Base-by-base conservation (phyloP, 2,888 invertebrate genomes). In the Leptinotarsa peninsularis region DNA sequence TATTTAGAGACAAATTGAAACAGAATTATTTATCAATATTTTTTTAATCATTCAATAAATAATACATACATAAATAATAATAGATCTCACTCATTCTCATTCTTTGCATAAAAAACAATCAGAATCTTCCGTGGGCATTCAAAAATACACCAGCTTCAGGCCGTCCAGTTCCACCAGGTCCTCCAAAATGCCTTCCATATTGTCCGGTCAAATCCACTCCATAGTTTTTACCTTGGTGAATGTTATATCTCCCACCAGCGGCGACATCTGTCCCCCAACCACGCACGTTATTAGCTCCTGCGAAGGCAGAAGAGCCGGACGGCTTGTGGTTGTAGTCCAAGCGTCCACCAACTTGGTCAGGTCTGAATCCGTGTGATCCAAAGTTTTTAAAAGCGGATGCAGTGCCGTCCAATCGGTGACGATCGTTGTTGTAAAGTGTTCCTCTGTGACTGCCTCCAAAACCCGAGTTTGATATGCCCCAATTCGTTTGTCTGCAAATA, bases 111-210 rank as follows among this genome's bases (percentile, higher is more conserved):
- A 17, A 58, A 58, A 21, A 58, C 58, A 21, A 13, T 71, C 60
- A 78, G 67, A 77, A 77, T 67, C 27, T 72, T 54, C 76, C 79
- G 21, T 73, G 49, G 4, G 73, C 78, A 18, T 73, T 71, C 54
- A 78, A 23, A n/a, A 72, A 72, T 33, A 78, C 80, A 17, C 79
- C 81, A 52, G 75, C 75, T 54, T 82, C 71, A 2, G 84, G 82
- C n/a, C 72, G 76, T 27, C 83, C 78, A 49, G 81, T 83, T 15
- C 84, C 85, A 54, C 79, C 73, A 1, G 81, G 78, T 33, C 83
- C 83, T 43, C 84, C 84, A 75, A 75, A 83, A 76, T 84, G 83
- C 70, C 83, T 81, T 13, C 74, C 75, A 63, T 85, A 85, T 23
- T 77, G 72, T n/a, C 80, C 85, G 58, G 79, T 80, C 15, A 82